Conservation (phyloP, 2,113 vertebrate genomes). For the Rhea americana region DNA sequence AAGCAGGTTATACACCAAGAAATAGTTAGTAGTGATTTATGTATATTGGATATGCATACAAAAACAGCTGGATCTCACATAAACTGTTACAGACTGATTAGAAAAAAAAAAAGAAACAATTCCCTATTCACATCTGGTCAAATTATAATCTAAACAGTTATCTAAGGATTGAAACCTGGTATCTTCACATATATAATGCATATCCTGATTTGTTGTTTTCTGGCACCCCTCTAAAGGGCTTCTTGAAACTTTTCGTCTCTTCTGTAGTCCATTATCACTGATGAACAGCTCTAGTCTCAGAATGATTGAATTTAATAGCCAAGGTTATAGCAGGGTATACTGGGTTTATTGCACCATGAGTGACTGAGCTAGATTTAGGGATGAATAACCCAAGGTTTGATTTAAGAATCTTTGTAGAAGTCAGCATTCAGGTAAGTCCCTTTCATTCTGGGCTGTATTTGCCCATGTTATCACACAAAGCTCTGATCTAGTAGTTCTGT, state of each 20-base stretch:
- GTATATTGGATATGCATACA: background rate
- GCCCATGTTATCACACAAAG: background rate
- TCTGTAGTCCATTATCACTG: background rate
- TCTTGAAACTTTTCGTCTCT: background rate
- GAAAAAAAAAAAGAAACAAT: slow-evolving; percentile 5
- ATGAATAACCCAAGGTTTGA: background rate
- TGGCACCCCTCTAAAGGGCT: background rate
- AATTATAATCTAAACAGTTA: background rate
- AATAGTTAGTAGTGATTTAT: background rate
- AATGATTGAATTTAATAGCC: background rate
- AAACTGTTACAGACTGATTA: background rate
- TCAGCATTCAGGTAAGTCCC: background rate
- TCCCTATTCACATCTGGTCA: background rate
- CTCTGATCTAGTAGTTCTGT: background rate
- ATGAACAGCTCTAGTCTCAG: background rate
- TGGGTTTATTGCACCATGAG: background rate
- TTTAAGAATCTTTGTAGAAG: background rate
- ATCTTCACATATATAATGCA: background rate
- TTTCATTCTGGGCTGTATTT: background rate
- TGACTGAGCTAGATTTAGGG: background rate
- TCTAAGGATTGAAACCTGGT: background rate
- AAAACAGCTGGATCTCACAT: background rate
- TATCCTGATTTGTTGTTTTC: background rate
- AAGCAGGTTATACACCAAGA: background rate
- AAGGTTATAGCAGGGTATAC: background rate